Evolutionary conservation across 2,113 vertebrate genomes (phyloP).

Genomic region (Apeltes quadracus): DNA sequence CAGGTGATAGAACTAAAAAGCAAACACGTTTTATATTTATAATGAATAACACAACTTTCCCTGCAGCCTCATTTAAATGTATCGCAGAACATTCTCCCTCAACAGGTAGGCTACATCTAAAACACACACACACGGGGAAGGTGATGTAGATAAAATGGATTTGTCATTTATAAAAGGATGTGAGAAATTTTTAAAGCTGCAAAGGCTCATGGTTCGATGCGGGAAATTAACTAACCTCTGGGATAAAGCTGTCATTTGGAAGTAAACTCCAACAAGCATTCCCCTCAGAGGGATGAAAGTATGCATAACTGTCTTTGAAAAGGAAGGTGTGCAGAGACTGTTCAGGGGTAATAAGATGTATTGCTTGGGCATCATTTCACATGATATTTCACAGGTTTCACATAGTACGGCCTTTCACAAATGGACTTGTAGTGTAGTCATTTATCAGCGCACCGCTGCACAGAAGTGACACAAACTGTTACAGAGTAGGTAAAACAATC

Average conservation of each 20-base stretch:
- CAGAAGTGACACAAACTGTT: conserved; percentile 36
- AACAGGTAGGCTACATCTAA: conserved; percentile 32
- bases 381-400: too few relatives aligned
- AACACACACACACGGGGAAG: background rate
- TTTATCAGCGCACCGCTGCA: conserved; percentile 50
- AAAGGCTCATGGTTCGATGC: background rate
- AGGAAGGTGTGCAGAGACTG: background rate
- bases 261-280: background rate
- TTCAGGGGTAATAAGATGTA: conserved; percentile 38
- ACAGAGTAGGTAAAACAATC: conserved; percentile 22
- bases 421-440: conserved; percentile 28
- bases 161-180: background rate
- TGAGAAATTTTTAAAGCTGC: background rate
- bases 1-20: background rate
- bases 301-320: background rate
- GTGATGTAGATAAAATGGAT: background rate
- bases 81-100: background rate
- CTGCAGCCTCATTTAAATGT: background rate
- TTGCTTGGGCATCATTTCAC: conserved; percentile 20
- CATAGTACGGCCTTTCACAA: conserved; percentile 33
- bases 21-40: background rate
- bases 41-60: background rate
- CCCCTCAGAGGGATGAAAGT: conserved; percentile 15
- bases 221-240: background rate
- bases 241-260: background rate